Percentiles rank a stretch among this genome's conserved stretches.
phyloP scores from a whole-genome alignment of 2,797 vertebrate species.

The Anguilla marmorata region DNA sequence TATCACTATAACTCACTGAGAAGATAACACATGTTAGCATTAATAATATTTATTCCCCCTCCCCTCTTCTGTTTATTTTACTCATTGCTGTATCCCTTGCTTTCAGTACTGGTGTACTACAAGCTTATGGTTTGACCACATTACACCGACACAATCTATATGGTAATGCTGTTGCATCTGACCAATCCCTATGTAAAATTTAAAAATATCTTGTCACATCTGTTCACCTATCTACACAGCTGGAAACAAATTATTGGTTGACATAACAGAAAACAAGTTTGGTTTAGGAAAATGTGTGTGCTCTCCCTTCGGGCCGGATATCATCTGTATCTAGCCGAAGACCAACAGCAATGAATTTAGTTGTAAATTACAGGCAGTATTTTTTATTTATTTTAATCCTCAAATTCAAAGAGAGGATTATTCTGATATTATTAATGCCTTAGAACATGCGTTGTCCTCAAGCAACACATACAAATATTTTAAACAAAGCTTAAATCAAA shows the following conservation, averaged over 20 bases:
- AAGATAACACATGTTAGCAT: neutral
- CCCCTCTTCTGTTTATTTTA: neutral
- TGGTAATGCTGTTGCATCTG: neutral
- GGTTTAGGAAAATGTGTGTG: neutral
- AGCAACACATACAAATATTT: neutral
- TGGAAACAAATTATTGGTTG: neutral
- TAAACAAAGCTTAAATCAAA: neutral
- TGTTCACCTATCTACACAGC: neutral
- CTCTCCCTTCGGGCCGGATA: neutral
- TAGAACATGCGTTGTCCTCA: neutral
- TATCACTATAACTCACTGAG: neutral
- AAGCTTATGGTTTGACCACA: neutral
- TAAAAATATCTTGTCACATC: neutral
- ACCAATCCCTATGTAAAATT: neutral
- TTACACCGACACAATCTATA: neutral
- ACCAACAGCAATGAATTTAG: neutral
- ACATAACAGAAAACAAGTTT: neutral
- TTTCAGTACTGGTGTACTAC: neutral
- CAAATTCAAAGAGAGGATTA: neutral
- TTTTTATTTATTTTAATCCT: too few species aligned
- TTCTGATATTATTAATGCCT: neutral
- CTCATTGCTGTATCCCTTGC: neutral
- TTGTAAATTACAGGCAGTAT: neutral
- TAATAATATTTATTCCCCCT: neutral
- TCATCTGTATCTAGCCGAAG: neutral